Conservation (phyloP, 2,113 vertebrate species). For the Sebastes schlegelii region DNA sequence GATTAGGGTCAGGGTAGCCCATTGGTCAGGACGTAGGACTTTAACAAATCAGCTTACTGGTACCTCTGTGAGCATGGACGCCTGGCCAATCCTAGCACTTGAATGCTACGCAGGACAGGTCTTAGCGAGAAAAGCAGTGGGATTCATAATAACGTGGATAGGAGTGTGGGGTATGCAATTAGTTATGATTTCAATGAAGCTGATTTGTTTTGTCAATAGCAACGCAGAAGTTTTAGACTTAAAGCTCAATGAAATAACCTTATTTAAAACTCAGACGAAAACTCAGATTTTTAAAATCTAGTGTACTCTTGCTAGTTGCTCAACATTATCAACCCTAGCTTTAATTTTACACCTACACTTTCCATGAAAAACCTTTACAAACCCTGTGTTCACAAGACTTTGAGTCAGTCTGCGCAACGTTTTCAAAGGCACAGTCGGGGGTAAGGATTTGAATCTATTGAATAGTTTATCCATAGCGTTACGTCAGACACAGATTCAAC, state of each 20-base stretch:
- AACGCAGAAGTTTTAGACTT: background rate
- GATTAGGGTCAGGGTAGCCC: too few species aligned
- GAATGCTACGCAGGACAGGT: too few species aligned
- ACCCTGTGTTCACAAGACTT: conserved; percentile 26
- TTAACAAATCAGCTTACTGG: too few species aligned
- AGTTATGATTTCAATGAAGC: conserved; percentile 1
- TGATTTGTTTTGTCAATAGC: conserved; percentile 6
- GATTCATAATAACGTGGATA: background rate
- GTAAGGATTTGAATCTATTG: conserved; percentile 54
- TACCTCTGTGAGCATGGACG: too few species aligned
- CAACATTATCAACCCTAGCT: background rate
- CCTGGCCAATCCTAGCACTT: too few species aligned
- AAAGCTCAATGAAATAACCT: conserved; percentile 8
- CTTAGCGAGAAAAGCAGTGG: too few species aligned
- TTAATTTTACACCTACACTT: background rate
- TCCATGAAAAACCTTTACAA: conserved; percentile 8
- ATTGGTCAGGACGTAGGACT: too few species aligned
- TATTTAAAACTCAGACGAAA: background rate
- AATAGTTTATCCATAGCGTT: conserved; percentile 37
- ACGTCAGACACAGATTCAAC: conserved; percentile 40
- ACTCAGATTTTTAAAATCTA: background rate
- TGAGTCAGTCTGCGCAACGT: background rate
- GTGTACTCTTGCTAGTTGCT: background rate
- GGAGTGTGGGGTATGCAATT: background rate
- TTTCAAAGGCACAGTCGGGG: conserved; percentile 23